Evolutionary conservation across 2,888 invertebrate species (phyloP).

Genomic region (Apotomis betuletana): DNA sequence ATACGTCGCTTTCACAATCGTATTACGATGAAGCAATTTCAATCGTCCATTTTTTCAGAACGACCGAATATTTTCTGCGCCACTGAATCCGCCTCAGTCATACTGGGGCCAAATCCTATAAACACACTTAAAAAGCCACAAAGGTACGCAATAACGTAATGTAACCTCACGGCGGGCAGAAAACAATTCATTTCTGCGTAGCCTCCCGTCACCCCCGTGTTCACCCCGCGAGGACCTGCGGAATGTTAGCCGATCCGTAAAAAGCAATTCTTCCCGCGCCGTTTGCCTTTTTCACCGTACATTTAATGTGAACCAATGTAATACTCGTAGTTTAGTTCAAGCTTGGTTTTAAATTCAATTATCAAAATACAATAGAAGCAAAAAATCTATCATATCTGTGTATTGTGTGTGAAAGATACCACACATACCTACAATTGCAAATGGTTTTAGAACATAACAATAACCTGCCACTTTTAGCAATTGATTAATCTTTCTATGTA

Average conservation of each 20-base stretch:
- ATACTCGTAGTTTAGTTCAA: constrained; percentile 61
- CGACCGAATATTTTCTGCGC: constrained; percentile 31
- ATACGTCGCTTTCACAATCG: neutral
- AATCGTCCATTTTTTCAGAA: constrained; percentile 30
- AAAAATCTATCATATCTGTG: no score
- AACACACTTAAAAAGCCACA: constrained; percentile 72
- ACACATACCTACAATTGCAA: no score
- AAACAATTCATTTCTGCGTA: constrained; percentile 75
- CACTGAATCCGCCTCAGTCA: constrained; percentile 38
- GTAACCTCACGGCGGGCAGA: constrained; percentile 71
- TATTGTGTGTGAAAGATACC: no score
- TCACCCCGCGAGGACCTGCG: constrained; percentile 58
- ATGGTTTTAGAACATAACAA: no score
- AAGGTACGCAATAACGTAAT: constrained; percentile 74
- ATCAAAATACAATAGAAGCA: neutral
- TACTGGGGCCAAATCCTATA: constrained; percentile 59
- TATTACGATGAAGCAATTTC: constrained; percentile 25
- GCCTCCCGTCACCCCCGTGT: constrained; percentile 49
- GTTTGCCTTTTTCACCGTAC: constrained; percentile 78
- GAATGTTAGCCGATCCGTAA: constrained; percentile 78
- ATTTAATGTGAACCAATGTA: constrained; percentile 73
- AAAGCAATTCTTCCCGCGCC: constrained; percentile 78
- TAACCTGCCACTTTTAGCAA: no score
- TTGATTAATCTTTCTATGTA: no score
- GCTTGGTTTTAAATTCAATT: constrained; percentile 45